Percentiles rank a stretch among this genome's conserved stretches.
These are phyloP conservation scores for Saiga tatarica DNA, from an alignment of 2,113 vertebrate species.

Conservation along the genomic window DNA sequence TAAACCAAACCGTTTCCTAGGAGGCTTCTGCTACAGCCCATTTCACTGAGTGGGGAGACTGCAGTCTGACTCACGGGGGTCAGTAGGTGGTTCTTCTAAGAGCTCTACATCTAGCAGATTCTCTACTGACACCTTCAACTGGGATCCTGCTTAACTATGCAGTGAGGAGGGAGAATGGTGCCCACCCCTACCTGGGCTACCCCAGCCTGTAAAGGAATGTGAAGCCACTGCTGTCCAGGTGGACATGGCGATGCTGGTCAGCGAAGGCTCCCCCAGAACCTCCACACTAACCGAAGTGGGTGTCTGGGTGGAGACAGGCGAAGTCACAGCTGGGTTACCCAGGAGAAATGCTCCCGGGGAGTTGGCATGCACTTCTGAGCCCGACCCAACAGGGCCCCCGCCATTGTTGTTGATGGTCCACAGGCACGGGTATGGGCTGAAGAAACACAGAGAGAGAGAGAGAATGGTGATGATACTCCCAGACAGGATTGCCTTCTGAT, in stretches of 20 bases:
- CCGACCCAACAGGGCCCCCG: conserved; percentile 73
- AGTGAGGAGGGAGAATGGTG: conserved; percentile 40
- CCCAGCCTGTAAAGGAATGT: conserved; percentile 84
- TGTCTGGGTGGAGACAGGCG: conserved; percentile 81
- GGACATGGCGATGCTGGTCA: conserved; percentile 82
- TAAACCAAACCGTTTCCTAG: not conserved
- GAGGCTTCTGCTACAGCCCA: not conserved
- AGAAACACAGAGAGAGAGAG: not conserved
- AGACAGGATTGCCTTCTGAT: not conserved
- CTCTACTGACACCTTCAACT: not conserved
- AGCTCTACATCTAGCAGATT: not conserved
- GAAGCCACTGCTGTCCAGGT: conserved; percentile 86
- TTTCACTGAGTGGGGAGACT: not conserved
- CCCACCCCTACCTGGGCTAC: not conserved
- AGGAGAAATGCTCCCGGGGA: conserved; percentile 82
- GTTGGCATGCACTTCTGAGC: conserved; percentile 75
- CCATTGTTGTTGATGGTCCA: conserved; percentile 89
- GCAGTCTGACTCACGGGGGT: not conserved
- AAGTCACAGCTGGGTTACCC: conserved; percentile 81
- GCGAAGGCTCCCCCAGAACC: conserved; percentile 80
- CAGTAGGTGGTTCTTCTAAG: not conserved
- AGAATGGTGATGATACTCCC: accelerated
- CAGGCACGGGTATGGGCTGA: conserved; percentile 92
- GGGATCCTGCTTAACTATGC: conserved; percentile 17
- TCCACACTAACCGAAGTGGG: conserved; percentile 82